Evolutionary conservation across 2,113 vertebrate species (phyloP).

Genomic region (Eubucco bourcierii): DNA sequence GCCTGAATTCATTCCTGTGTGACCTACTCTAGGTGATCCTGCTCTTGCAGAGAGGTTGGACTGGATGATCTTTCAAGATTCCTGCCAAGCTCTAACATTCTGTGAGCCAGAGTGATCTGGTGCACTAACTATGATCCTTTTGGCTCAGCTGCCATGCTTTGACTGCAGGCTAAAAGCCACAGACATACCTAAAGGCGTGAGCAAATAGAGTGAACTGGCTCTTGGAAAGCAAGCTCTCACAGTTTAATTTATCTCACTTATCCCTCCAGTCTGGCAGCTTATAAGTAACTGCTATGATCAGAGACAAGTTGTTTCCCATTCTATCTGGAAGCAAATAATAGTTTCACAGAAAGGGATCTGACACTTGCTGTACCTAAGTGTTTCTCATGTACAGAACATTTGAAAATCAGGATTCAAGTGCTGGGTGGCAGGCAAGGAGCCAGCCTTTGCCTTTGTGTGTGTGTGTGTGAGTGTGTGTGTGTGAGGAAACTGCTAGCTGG

Average conservation of each 20-base stretch:
- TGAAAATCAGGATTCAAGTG: neutral
- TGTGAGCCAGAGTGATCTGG: neutral
- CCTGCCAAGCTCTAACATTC: too few species aligned
- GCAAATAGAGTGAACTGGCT: conserved; percentile 62
- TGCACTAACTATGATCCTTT: conserved; percentile 26
- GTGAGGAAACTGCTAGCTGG: neutral
- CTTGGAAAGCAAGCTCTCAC: conserved; percentile 51
- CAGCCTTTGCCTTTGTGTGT: neutral
- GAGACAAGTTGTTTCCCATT: conserved; percentile 66
- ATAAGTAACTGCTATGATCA: conserved; percentile 70
- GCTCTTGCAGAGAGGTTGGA: too few species aligned
- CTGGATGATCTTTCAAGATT: too few species aligned
- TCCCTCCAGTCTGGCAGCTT: conserved; percentile 67
- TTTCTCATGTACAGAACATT: conserved; percentile 32
- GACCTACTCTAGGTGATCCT: too few species aligned
- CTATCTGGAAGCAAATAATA: conserved; percentile 72
- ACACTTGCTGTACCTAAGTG: conserved; percentile 43
- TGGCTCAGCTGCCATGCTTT: neutral
- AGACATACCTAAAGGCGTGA: conserved; percentile 2
- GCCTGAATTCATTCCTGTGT: too few species aligned
- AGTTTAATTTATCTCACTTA: conserved; percentile 72
- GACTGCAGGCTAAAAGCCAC: conserved; percentile 54
- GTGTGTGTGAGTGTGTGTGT: neutral
- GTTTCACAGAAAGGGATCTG: conserved; percentile 54
- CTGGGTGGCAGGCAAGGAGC: conserved; percentile 11